Base-by-base conservation (phyloP, 1,140 invertebrate species). In the Nixonia krombeini region DNA sequence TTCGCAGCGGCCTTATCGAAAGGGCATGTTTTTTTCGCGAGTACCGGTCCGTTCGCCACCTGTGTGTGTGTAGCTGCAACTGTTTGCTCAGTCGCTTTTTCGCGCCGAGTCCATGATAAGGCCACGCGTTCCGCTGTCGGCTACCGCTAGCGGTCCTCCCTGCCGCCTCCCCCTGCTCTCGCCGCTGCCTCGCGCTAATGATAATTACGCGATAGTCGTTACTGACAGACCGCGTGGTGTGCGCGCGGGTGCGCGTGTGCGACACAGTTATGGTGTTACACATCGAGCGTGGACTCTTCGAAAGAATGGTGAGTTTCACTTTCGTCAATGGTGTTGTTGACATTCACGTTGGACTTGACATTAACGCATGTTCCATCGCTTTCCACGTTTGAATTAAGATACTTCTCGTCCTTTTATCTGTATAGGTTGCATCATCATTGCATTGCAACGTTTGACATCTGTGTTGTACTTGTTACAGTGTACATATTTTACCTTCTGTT, bases 1-100 rank as follows among this genome's bases (percentile, higher is more conserved):
- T 61, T 67, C 49, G 50, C 16, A 53, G 7, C 18, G 12, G 38
- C 53, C 33, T 31, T 58, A 47, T 52, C 37, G 47, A 15, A 9
- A 12, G n/a, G 56, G 23, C 37, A 42, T 28, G 18, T 16, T 44
- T 42, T 17, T 29, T 13, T 18, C 13, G 53, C 45, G 45, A 61
- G 58, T 45, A 28, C 33, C 21, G 15, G 55, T 66, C 58, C 58
- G 64, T 72, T 79, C 67, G 68, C 70, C 78, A 82, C 74, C 74
- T 80, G 78, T 80, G 76, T 75, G 69, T 67, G 80, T 71, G 69
- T 78, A 81, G 80, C 79, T 81, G 75, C 79, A 70, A 63, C 72
- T 78, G 71, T 81, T 84, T 82, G 74, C 69, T 65, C 80, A 83
- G 81, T 73, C 28, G 50, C 46, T 55, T 62, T 37, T 65, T 52